Evolutionary conservation across 2,797 vertebrate species (phyloP).

Genomic region (Aulostomus chinensis): DNA sequence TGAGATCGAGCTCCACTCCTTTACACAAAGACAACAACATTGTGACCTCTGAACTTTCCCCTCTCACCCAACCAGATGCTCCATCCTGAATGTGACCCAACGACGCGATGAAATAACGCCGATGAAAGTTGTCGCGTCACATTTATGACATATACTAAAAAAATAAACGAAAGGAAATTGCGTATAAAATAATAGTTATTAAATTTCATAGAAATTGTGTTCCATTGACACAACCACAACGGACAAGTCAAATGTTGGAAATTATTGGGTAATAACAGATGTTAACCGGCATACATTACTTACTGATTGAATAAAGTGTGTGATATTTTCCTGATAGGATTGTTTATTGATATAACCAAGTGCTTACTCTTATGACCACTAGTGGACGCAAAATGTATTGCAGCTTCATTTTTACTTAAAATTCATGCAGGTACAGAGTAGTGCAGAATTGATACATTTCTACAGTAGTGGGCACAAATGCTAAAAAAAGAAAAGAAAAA

Average conservation of each 20-base stretch:
- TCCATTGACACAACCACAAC: too few species aligned
- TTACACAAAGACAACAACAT: slow-evolving; percentile 83
- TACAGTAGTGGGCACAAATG: neutral
- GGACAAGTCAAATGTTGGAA: rapidly evolving
- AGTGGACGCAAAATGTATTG: slow-evolving; percentile 30
- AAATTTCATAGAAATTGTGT: neutral
- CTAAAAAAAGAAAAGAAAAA: neutral
- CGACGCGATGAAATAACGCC: too few species aligned
- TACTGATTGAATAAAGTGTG: rapidly evolving
- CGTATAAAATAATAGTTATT: neutral
- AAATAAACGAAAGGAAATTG: neutral
- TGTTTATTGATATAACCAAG: too few species aligned
- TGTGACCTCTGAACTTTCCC: slow-evolving; percentile 76
- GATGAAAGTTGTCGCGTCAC: neutral
- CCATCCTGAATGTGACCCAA: slow-evolving; percentile 3
- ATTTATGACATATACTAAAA: neutral
- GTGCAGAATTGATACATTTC: neutral
- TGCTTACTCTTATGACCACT: slow-evolving; percentile 8
- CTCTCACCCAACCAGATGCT: slow-evolving; percentile 55
- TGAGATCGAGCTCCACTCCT: slow-evolving; percentile 80
- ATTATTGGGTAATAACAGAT: neutral
- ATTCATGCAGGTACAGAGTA: neutral
- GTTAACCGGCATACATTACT: too few species aligned
- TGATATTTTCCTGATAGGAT: neutral
- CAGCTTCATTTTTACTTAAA: slow-evolving; percentile 1